Conservation (phyloP, 2,888 invertebrate genomes). For the Lamellibrachia satsuma region DNA sequence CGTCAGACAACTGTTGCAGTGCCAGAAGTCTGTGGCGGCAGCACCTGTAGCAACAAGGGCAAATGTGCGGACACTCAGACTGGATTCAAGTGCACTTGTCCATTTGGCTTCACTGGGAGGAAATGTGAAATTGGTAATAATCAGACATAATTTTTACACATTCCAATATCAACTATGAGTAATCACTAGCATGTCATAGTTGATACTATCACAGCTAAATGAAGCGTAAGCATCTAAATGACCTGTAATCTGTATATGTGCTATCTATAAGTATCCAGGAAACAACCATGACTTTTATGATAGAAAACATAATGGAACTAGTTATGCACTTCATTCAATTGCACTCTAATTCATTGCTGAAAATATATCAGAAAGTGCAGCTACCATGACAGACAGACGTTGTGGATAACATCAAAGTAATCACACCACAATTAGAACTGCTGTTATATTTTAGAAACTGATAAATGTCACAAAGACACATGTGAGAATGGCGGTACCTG, state of each 20-base stretch:
- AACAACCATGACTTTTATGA: too few species aligned
- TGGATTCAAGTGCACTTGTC: background rate
- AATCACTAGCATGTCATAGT: background rate
- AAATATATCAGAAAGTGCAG: too few species aligned
- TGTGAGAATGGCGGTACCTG: background rate
- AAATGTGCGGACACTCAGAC: background rate
- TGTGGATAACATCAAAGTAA: background rate
- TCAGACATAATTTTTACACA: background rate
- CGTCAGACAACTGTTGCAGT: background rate
- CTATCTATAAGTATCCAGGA: too few species aligned
- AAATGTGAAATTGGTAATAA: background rate
- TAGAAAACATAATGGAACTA: too few species aligned
- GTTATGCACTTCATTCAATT: too few species aligned
- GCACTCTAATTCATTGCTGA: too few species aligned
- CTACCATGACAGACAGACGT: too few species aligned
- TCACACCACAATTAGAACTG: background rate
- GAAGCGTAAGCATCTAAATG: too few species aligned
- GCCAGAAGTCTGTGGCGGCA: background rate
- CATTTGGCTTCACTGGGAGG: background rate
- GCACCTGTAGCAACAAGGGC: background rate
- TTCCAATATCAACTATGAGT: background rate
- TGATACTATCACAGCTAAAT: too few species aligned
- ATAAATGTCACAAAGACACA: background rate
- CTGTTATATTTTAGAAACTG: background rate
- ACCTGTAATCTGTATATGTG: too few species aligned